These are phyloP conservation scores for Eciton burchellii DNA, from an alignment of 1,140 invertebrate species.

Conservation along the genomic window DNA sequence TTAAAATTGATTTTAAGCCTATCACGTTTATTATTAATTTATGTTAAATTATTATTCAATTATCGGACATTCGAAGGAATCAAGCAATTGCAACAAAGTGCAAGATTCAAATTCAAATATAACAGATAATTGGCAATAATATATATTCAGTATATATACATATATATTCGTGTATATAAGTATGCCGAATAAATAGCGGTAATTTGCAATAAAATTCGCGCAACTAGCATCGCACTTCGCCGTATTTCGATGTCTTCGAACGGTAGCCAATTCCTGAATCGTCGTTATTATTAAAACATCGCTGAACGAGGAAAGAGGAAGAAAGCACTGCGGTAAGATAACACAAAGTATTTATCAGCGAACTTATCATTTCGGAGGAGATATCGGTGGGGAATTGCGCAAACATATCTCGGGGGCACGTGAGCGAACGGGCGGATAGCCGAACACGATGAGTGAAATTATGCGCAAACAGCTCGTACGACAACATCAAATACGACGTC, in stretches of 20 bases:
- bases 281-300: background rate
- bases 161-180: background rate
- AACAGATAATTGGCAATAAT: too few species aligned
- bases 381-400: constrained; percentile 6
- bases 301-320: constrained; percentile 6
- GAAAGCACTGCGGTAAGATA: constrained; percentile 33
- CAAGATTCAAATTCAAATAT: background rate
- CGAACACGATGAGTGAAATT: constrained; percentile 55
- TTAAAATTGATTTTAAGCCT: too few species aligned
- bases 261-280: background rate
- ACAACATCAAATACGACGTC: constrained; percentile 7
- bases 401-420: constrained; percentile 29
- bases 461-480: constrained; percentile 63
- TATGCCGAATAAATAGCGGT: too few species aligned
- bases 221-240: background rate
- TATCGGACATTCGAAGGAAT: background rate
- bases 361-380: background rate
- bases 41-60: background rate
- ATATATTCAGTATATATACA: too few species aligned
- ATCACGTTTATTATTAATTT: too few species aligned
- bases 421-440: background rate
- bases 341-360: constrained; percentile 44
- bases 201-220: background rate
- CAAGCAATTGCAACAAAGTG: background rate
- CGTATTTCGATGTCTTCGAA: background rate